These are phyloP conservation scores for Dorcus parallelipipedus DNA, from an alignment of 2,888 invertebrate species.

Conservation along the genomic window DNA sequence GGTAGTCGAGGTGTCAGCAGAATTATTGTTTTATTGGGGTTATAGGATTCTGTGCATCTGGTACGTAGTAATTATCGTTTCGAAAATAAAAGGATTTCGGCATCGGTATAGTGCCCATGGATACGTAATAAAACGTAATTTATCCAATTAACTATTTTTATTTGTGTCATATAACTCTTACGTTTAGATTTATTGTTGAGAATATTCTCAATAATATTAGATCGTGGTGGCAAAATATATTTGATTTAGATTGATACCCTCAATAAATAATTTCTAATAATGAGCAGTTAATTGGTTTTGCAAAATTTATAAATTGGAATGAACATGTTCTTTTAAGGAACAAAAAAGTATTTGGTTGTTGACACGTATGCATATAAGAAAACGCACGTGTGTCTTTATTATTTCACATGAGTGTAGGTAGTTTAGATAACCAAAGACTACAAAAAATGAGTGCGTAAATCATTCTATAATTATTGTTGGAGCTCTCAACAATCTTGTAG, in stretches of 20 bases:
- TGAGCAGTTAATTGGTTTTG: no score
- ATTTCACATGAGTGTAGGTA: slow-evolving; percentile 7
- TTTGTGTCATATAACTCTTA: no score
- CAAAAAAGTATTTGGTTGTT: background rate
- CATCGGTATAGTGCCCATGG: background rate
- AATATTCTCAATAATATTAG: no score
- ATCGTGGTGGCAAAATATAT: no score
- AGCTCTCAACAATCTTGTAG: slow-evolving; percentile 27
- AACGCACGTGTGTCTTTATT: slow-evolving; percentile 8
- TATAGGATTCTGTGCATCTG: no score
- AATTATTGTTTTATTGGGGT: no score
- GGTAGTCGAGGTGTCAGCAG: no score
- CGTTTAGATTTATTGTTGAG: no score
- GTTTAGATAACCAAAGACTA: slow-evolving; percentile 20
- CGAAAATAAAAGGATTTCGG: background rate
- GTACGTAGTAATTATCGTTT: background rate
- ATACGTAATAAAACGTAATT: background rate
- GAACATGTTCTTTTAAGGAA: no score
- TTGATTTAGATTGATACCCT: no score
- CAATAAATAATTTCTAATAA: no score
- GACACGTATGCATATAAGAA: background rate
- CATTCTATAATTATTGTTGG: slow-evolving; percentile 26
- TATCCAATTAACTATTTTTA: background rate
- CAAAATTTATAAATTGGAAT: no score
- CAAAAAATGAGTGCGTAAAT: slow-evolving; percentile 23